A percentile compares a stretch with the other conserved stretches of the same genome.
These are phyloP conservation scores for Microplitis deprimator DNA, from an alignment of 2,888 invertebrate genomes.

Conservation along the genomic window DNA sequence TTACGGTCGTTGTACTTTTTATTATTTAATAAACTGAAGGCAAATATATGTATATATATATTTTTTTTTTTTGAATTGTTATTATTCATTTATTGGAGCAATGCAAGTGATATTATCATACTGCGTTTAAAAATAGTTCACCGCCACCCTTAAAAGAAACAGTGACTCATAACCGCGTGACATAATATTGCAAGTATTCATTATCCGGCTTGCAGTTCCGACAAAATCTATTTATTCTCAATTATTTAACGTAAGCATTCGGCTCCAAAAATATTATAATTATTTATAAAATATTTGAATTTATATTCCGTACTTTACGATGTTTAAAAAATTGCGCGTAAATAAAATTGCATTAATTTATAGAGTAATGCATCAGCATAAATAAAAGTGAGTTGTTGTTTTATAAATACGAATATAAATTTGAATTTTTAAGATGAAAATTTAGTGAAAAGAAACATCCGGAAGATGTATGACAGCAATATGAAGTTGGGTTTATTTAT, in stretches of 20 bases:
- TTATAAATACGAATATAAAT: background rate
- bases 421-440: too few species aligned
- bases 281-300: too few species aligned
- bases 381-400: background rate
- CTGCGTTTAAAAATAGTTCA: background rate
- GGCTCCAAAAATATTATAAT: background rate
- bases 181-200: background rate
- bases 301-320: too few species aligned
- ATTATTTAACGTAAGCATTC: background rate
- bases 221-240: too few species aligned
- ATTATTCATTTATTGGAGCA: background rate
- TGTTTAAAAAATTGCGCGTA: too few species aligned
- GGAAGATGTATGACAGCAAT: background rate
- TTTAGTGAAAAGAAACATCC: background rate
- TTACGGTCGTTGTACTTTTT: slow-evolving; percentile 1
- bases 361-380: background rate
- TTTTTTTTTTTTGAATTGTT: too few species aligned
- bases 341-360: background rate
- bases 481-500: background rate
- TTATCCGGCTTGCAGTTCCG: background rate
- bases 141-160: background rate
- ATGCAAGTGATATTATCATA: background rate
- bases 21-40: background rate
- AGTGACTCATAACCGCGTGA: background rate
- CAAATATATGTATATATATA: background rate